Evolutionary conservation across 2,113 vertebrate species (phyloP).

Genomic region (Paradoxurus hermaphroditus): DNA sequence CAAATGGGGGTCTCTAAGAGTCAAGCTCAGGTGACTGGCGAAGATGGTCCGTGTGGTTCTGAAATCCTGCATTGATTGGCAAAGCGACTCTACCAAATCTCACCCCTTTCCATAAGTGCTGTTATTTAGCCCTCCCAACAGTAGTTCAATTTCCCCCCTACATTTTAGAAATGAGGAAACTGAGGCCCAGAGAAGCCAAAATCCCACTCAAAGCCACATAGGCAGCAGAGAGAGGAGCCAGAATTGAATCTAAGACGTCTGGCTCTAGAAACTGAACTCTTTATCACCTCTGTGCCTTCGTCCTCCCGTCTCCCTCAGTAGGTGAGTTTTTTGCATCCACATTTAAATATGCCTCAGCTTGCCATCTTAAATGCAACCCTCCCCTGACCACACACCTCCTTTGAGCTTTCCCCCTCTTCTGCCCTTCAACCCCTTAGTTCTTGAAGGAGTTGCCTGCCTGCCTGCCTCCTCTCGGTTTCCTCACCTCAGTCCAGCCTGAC

Average conservation of each 20-base stretch:
- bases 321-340: not conserved
- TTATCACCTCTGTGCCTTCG: not conserved
- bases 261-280: not conserved
- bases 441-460: not conserved
- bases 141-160: not conserved
- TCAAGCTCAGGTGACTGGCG: not conserved
- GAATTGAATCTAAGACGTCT: not conserved
- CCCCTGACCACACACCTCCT: not conserved
- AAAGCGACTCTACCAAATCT: not conserved
- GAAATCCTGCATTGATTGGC: not conserved
- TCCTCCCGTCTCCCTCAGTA: not conserved
- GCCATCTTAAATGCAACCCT: not conserved
- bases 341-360: not conserved
- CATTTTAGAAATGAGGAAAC: not conserved
- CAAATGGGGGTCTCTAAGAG: not conserved
- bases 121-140: not conserved
- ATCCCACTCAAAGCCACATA: not conserved
- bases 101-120: not conserved
- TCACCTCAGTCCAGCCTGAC: not conserved
- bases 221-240: not conserved
- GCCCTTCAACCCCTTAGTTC: not conserved
- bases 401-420: not conserved
- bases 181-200: not conserved
- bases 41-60: not conserved
- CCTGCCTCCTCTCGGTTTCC: not conserved